phyloP scores from a whole-genome alignment of 2,888 invertebrate genomes.

The Cryptocephalus primarius region DNA sequence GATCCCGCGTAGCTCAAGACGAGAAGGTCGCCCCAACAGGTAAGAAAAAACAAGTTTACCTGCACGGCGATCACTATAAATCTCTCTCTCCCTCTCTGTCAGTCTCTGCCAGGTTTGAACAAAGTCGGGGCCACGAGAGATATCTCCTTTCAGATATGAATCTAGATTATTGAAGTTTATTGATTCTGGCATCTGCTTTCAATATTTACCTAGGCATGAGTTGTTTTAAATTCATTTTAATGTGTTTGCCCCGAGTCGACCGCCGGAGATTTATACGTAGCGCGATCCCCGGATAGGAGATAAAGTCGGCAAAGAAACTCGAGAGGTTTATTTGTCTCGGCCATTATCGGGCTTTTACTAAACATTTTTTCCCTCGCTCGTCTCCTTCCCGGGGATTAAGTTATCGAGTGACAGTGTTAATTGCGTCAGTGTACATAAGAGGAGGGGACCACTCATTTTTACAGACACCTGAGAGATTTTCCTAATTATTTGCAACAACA shows the following conservation, averaged over 20 bases:
- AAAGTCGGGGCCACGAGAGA: slow-evolving; percentile 24
- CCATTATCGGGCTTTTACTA: background rate
- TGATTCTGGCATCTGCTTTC: slow-evolving; percentile 28
- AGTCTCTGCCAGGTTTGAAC: slow-evolving; percentile 9
- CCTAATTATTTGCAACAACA: no score
- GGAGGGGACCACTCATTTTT: no score
- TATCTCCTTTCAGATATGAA: slow-evolving; percentile 27
- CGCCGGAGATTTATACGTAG: background rate
- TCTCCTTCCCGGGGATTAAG: background rate
- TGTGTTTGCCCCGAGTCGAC: slow-evolving; percentile 20
- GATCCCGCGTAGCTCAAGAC: no score
- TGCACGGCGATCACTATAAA: slow-evolving; percentile 15
- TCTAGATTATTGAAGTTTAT: slow-evolving; percentile 27
- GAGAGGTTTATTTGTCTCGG: background rate
- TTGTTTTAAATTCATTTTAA: slow-evolving; percentile 28
- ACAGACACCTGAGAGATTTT: no score
- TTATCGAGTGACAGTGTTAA: background rate
- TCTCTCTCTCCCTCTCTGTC: slow-evolving; percentile 10
- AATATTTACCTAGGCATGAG: slow-evolving; percentile 29
- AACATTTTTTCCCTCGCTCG: background rate
- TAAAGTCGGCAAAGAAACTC: background rate
- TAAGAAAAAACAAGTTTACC: no score
- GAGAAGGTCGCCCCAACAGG: no score
- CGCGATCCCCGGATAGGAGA: background rate
- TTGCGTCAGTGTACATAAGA: background rate